Conservation (phyloP, 2,113 vertebrate genomes). For the Circaetus gallicus region DNA sequence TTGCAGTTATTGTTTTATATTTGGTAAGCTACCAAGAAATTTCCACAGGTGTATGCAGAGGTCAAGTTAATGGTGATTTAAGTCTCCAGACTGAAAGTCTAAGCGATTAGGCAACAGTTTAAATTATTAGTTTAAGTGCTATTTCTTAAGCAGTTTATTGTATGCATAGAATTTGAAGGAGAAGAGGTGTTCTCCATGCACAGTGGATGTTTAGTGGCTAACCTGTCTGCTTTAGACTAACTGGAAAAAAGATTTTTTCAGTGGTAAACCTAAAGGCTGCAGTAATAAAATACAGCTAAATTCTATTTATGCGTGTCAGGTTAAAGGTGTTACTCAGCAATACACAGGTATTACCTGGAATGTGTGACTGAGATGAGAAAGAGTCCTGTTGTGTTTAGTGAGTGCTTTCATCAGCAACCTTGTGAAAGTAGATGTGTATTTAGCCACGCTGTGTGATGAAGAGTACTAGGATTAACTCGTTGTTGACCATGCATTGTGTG, state of each 20-base stretch:
- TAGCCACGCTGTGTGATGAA: not conserved
- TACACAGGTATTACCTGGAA: not conserved
- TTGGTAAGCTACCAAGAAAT: not conserved
- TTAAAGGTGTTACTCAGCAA: not conserved
- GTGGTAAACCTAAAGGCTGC: not conserved
- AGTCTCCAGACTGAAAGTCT: not conserved
- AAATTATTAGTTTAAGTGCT: not conserved
- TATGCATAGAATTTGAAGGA: not conserved
- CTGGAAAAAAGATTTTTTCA: not conserved
- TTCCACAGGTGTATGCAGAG: not conserved
- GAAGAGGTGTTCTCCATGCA: not conserved
- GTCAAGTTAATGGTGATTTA: not conserved
- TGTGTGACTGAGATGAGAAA: not conserved
- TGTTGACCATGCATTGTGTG: accelerated
- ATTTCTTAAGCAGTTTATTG: accelerated
- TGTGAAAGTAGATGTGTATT: not conserved
- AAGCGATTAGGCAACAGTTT: not conserved
- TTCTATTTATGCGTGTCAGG: not conserved
- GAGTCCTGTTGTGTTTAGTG: not conserved
- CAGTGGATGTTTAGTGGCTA: not conserved
- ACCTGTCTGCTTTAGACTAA: not conserved
- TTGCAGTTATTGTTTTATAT: constrained; percentile 1
- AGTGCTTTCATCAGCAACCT: not conserved
- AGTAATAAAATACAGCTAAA: not conserved
- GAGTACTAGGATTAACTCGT: not conserved